Base-by-base conservation (phyloP, 2,113 vertebrate species). In the Stegostoma tigrinum region DNA sequence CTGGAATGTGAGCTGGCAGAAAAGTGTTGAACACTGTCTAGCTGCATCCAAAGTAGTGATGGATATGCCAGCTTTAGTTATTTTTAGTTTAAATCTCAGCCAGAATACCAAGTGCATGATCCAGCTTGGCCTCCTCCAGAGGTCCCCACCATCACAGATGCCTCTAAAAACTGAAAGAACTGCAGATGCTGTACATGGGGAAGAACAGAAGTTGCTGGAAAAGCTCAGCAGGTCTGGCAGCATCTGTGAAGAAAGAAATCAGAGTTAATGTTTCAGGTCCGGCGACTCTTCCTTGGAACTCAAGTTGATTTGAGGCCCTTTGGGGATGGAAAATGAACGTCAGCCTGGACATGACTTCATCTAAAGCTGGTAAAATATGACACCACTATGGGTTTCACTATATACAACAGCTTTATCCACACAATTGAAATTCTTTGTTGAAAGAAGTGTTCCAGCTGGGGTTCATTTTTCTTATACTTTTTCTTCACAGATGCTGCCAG, bases 271-370 rank as follows among this genome's bases (percentile, higher is more conserved):
- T 48, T 48, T 48, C 48, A 48, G 48, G 48, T 48, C 48, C 48
- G 2, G 48, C 3, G 48, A 48, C 48, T 3, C 48, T 48, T 48
- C 1, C 48, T 48, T 3, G 3, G 48, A 48, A 48, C 48, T 48
- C 48, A 48, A 95, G 52, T 72, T 72, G 94, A 70, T 72, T 34
- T 70, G 66, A 24, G 68, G 42, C 67, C 52, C 67, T 23, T 52
- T 72, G 94, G 45, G 67, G 48, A 95, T 7, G 27, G 42, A 52
- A 95, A 95, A 95, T 52, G 72, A 48, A 95, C 94, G 52, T 67
- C 15, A 52, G 67, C 34, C 67, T 72, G 67, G 94, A 72, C 27
- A 95, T 95, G 67, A 95, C 94, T 72, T 95, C 94, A 95, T 34
- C 45, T 52, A 30, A 27, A 95, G 68, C 67, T 52, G 94, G 42